Conservation (phyloP, 2,888 invertebrate genomes). For the Cantharis rufa region DNA sequence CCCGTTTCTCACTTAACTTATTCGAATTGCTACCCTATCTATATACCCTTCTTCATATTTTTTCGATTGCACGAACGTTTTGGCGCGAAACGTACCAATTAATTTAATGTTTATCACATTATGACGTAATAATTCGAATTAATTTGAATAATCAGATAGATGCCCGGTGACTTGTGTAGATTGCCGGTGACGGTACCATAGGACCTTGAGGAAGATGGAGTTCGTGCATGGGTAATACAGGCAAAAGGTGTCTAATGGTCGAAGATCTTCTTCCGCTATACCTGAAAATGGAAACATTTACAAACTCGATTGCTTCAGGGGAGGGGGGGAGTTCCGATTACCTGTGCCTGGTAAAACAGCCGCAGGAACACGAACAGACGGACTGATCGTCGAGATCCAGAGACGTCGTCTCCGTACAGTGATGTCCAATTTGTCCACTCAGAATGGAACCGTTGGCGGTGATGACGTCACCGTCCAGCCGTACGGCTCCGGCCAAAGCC, state of each 20-base stretch:
- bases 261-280: conserved; percentile 53
- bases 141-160: conserved; percentile 50
- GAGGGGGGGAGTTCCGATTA: conserved; percentile 16
- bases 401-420: conserved; percentile 56
- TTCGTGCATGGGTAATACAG: conserved; percentile 56
- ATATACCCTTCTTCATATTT: background rate
- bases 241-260: conserved; percentile 52
- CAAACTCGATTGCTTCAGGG: too few species aligned
- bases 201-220: conserved; percentile 53
- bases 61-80: background rate
- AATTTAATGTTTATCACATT: conserved; percentile 21
- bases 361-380: conserved; percentile 56
- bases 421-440: conserved; percentile 65
- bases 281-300: conserved; percentile 45
- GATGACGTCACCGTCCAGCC: conserved; percentile 96
- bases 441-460: conserved; percentile 90
- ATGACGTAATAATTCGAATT: background rate
- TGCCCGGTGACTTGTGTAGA: conserved; percentile 56
- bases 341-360: conserved; percentile 55
- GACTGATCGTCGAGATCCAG: conserved; percentile 54
- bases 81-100: background rate
- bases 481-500: conserved; percentile 93
- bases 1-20: conserved; percentile 38
- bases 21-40: conserved; percentile 9
- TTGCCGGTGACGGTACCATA: conserved; percentile 52